These are phyloP conservation scores for Rhopilema esculentum DNA, from an alignment of 30 jellyfish, hydroid and myxozoan genomes.

Conservation along the genomic window DNA sequence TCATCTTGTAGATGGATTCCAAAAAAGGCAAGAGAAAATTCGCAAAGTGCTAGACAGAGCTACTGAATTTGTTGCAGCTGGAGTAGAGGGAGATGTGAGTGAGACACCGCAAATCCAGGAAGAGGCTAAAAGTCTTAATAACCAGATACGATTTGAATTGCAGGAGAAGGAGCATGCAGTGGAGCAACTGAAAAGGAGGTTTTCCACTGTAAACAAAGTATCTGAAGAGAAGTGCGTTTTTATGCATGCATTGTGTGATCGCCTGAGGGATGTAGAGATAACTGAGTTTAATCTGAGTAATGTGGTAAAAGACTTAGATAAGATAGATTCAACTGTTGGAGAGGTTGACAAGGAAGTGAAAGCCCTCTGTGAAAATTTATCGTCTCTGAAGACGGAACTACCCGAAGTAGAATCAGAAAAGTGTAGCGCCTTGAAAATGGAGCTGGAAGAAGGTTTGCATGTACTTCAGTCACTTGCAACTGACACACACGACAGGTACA, in stretches of 20 bases:
- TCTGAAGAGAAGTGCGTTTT: slow-evolving; percentile 45
- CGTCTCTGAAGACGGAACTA: not conserved
- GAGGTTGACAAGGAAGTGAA: slow-evolving; percentile 42
- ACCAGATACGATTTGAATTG: slow-evolving; percentile 21
- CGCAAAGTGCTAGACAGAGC: slow-evolving; percentile 22
- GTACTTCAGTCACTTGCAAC: slow-evolving; percentile 4
- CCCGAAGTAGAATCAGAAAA: slow-evolving; percentile 54
- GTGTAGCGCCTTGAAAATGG: slow-evolving; percentile 1
- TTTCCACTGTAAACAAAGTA: slow-evolving; percentile 1
- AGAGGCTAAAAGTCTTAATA: slow-evolving; percentile 8
- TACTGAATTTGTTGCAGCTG: not conserved
- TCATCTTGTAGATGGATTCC: slow-evolving; percentile 22
- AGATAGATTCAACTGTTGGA: not conserved
- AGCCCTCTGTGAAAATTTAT: slow-evolving; percentile 10
- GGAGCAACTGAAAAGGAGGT: slow-evolving; percentile 21
- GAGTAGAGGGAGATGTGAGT: slow-evolving; percentile 15
- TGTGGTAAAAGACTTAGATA: slow-evolving; percentile 2
- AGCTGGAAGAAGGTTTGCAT: slow-evolving; percentile 2
- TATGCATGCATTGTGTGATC: slow-evolving; percentile 32
- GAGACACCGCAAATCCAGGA: not conserved
- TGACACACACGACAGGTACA: not conserved
- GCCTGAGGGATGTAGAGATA: not conserved
- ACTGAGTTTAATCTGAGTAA: not conserved
- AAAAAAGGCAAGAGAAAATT: slow-evolving; percentile 15
- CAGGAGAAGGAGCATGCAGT: slow-evolving; percentile 27